Conservation (phyloP, 1,140 invertebrate species). For the Episyrphus balteatus region DNA sequence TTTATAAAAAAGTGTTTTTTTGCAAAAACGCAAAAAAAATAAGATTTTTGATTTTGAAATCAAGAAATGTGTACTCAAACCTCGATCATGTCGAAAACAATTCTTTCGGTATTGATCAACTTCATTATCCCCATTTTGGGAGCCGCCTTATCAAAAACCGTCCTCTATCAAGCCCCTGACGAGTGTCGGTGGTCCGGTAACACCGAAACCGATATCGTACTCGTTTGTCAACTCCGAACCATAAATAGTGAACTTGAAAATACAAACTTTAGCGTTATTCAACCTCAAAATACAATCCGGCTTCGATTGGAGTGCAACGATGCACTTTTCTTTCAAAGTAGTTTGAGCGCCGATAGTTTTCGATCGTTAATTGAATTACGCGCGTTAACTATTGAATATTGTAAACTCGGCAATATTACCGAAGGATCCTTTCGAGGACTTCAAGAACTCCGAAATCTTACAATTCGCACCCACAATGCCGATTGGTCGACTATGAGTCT, state of each 20-base stretch:
- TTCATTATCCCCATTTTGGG: constrained; percentile 56
- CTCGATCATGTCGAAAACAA: constrained; percentile 9
- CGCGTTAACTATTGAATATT: constrained; percentile 78
- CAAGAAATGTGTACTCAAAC: constrained; percentile 6
- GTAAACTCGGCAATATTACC: constrained; percentile 79
- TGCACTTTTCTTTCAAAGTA: constrained; percentile 74
- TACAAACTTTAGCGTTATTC: constrained; percentile 79
- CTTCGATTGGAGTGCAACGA: constrained; percentile 74
- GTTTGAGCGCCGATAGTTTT: constrained; percentile 73
- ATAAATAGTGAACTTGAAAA: constrained; percentile 83
- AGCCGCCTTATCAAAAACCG: constrained; percentile 54
- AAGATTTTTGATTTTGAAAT: constrained; percentile 7
- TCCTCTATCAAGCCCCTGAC: constrained; percentile 69
- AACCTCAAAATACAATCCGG: constrained; percentile 74
- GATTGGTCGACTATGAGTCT: constrained; percentile 78
- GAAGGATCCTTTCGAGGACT: constrained; percentile 72
- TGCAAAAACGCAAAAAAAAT: constrained; percentile 10
- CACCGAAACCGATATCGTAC: constrained; percentile 55
- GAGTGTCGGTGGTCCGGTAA: constrained; percentile 70
- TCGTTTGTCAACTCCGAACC: constrained; percentile 67
- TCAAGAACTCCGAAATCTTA: constrained; percentile 68
- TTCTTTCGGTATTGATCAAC: constrained; percentile 43
- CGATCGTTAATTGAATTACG: constrained; percentile 67
- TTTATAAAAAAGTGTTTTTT: not conserved
- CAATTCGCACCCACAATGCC: constrained; percentile 76